These are phyloP conservation scores for Stichodactyla helianthus DNA, from an alignment of 64 coral and sea anemone species.

Conservation along the genomic window DNA sequence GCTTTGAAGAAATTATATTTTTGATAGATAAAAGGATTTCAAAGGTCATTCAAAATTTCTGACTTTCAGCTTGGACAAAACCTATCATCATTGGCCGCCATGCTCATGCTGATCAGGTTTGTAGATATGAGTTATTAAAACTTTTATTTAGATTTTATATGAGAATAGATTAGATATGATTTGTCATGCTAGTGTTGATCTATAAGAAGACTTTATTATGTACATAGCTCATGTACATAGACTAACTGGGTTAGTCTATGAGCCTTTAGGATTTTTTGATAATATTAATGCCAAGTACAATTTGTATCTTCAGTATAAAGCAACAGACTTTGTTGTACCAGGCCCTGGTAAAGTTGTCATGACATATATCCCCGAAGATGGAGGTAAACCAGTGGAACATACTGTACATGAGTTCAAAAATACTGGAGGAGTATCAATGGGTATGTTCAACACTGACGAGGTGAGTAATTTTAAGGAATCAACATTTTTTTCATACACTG, in stretches of 20 bases:
- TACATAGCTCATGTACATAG: too few species aligned
- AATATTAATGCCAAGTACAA: too few species aligned
- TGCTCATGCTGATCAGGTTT: slow-evolving; percentile 97
- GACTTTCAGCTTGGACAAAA: slow-evolving; percentile 59
- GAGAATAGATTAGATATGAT: too few species aligned
- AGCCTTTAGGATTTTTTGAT: too few species aligned
- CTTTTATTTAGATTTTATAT: not conserved
- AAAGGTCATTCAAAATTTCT: not conserved
- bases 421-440: slow-evolving; percentile 88
- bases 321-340: slow-evolving; percentile 98
- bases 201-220: too few species aligned
- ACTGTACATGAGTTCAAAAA: slow-evolving; percentile 64
- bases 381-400: slow-evolving; percentile 66
- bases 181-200: too few species aligned
- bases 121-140: not conserved
- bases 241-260: too few species aligned
- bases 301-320: slow-evolving; percentile 78
- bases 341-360: slow-evolving; percentile 77
- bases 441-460: slow-evolving; percentile 97
- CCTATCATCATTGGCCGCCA: slow-evolving; percentile 98
- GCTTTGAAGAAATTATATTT: too few species aligned
- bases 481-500: too few species aligned
- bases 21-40: not conserved
- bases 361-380: slow-evolving; percentile 76
- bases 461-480: slow-evolving; percentile 21